A percentile compares a stretch with the other conserved stretches of the same genome.
Conservation (phyloP, 2,888 invertebrate genomes). For the Trisateles emortualis region DNA sequence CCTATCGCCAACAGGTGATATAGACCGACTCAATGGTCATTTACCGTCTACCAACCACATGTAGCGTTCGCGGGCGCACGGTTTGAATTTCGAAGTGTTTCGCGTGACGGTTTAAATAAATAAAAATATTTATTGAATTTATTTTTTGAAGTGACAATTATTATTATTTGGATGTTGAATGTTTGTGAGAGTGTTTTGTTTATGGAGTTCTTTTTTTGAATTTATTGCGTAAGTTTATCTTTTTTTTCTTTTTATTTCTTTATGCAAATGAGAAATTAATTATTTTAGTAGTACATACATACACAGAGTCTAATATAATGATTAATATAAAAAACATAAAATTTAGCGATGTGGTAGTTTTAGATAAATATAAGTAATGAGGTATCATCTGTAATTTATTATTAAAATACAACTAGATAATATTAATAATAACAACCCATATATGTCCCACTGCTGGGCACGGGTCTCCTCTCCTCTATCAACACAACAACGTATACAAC, state of each 20-base stretch:
- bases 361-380: too few relatives aligned
- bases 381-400: too few relatives aligned
- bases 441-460: too few relatives aligned
- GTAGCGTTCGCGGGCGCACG: constrained; percentile 66
- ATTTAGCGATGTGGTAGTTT: too few relatives aligned
- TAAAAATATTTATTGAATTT: constrained; percentile 25
- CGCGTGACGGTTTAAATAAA: constrained; percentile 42
- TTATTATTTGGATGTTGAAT: constrained; percentile 13
- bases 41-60: constrained; percentile 70
- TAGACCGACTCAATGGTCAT: constrained; percentile 67
- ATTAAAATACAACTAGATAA: too few relatives aligned
- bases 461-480: too few relatives aligned
- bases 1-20: constrained; percentile 61
- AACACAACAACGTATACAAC: too few relatives aligned
- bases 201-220: constrained; percentile 28
- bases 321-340: too few relatives aligned
- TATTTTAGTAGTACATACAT: neutral
- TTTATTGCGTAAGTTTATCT: constrained; percentile 35
- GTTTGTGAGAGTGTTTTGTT: constrained; percentile 35
- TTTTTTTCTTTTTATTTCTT: constrained; percentile 1
- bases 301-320: neutral
- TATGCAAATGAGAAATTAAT: too few relatives aligned
- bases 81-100: constrained; percentile 60
- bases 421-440: too few relatives aligned
- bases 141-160: constrained; percentile 12